Evolutionary conservation across 2,797 vertebrate genomes (phyloP), one percentile per base, ranked within the genome.

Genomic region (Chrosomus eos): DNA sequence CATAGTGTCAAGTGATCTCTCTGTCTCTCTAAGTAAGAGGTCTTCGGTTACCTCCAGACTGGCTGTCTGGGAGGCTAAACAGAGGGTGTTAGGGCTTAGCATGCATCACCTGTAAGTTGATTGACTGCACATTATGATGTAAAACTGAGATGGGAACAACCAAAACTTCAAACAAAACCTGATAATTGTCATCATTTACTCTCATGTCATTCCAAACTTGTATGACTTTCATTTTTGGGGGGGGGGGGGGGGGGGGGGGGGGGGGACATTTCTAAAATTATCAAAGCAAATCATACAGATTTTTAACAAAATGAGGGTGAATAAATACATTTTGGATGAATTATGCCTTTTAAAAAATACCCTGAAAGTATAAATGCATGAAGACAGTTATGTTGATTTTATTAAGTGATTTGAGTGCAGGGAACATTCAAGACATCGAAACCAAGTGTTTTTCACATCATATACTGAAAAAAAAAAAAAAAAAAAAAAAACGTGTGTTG

Each of bases 31-130:
- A 68, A 81, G 76, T 86, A 67, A 84, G 82, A 86, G 26, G 73
- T 75, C 85, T 87, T 70, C 13, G 62, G 74, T 88, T 71, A 84
- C 77, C 74, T 71, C 4, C 67, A 62, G 75, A 79, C n/a, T 38
- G 82, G 11, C 64, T 77, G 74, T 75, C 82, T 84, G 66, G 38
- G 45, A 60, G 60, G 48, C 58, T 81, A 43, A 78, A 28, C 19
- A 0, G 33, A 60, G 31, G 26, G 64, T 82, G 74, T 58, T 19
- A 48, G 14, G 45, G 68, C 70, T 81, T 72, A 79, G 14, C 14
- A 26, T 16, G 51, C 40, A 43, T 38, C 21, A 11, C 8, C 58
- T 71, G 51, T 40, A 48, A 45, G 45, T 81, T 72, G 7, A 51
- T 36, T 77, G 26, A 60, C 26, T 36, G 3, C 67, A 60, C n/a